These are phyloP conservation scores for Trachymyrmex cornetzi DNA, from an alignment of 1,140 invertebrate genomes.

Conservation along the genomic window DNA sequence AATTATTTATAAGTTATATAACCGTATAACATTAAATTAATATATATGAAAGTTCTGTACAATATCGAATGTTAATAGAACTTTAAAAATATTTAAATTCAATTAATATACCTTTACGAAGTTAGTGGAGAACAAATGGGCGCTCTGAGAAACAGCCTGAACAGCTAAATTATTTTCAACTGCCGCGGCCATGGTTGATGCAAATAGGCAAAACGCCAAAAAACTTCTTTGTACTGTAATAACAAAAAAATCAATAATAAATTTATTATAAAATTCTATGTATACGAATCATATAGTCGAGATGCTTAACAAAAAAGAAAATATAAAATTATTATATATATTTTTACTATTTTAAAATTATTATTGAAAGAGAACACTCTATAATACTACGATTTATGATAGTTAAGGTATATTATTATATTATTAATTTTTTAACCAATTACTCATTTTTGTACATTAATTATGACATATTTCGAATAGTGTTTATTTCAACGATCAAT, in stretches of 20 bases:
- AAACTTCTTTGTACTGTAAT: constrained; percentile 69
- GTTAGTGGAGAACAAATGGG: constrained; percentile 71
- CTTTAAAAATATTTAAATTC: neutral
- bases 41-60: neutral
- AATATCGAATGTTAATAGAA: neutral
- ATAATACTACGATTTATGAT: too few species aligned
- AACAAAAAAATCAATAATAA: constrained; percentile 38
- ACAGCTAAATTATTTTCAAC: constrained; percentile 23
- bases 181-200: constrained; percentile 56
- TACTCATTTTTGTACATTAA: too few species aligned
- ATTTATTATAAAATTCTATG: neutral
- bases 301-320: neutral
- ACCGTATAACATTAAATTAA: neutral
- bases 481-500: too few species aligned
- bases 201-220: constrained; percentile 59
- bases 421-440: too few species aligned
- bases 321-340: neutral
- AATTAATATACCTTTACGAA: constrained; percentile 75
- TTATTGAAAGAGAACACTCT: too few species aligned
- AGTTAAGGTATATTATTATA: too few species aligned
- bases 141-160: constrained; percentile 67
- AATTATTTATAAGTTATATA: neutral
- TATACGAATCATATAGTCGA: neutral
- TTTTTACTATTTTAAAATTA: neutral
- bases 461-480: too few species aligned